A percentile compares a stretch with the other conserved stretches of the same genome.
Conservation (phyloP, 2,888 invertebrate genomes). For the Alsophila aescularia region DNA sequence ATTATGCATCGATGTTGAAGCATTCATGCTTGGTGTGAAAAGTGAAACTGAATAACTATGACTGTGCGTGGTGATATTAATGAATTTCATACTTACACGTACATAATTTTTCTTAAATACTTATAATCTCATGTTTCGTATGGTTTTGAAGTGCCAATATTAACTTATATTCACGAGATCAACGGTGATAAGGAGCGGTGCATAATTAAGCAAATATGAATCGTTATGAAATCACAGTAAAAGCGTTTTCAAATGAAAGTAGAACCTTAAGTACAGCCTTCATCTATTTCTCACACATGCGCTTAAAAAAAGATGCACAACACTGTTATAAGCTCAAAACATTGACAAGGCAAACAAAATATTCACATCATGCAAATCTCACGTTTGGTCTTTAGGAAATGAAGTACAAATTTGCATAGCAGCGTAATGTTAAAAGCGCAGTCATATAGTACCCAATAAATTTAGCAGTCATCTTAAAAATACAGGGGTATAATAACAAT, state of each 20-base stretch:
- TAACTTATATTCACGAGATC: constrained; percentile 28
- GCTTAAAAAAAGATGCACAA: constrained; percentile 71
- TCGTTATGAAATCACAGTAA: constrained; percentile 80
- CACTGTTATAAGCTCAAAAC: constrained; percentile 66
- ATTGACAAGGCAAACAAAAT: constrained; percentile 69
- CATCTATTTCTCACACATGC: constrained; percentile 82
- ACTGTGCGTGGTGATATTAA: constrained; percentile 34
- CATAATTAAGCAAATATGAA: constrained; percentile 80
- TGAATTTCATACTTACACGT: constrained; percentile 29
- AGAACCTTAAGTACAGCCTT: constrained; percentile 53
- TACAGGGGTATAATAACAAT: constrained; percentile 54
- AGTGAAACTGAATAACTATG: constrained; percentile 38
- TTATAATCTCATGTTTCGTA: neutral
- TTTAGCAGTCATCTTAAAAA: constrained; percentile 78
- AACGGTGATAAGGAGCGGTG: constrained; percentile 64
- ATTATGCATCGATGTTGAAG: constrained; percentile 39
- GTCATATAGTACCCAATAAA: constrained; percentile 82
- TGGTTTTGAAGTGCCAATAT: constrained; percentile 1
- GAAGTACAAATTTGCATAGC: constrained; percentile 59
- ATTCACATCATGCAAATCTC: constrained; percentile 77
- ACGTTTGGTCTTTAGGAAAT: constrained; percentile 84
- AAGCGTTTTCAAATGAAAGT: constrained; percentile 66
- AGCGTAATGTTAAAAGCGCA: constrained; percentile 52
- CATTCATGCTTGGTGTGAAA: constrained; percentile 51
- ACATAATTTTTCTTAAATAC: neutral